Percentiles rank a stretch among this genome's conserved stretches.
phyloP scores from a whole-genome alignment of 2,888 invertebrate species.

The Griposia aprilina region DNA sequence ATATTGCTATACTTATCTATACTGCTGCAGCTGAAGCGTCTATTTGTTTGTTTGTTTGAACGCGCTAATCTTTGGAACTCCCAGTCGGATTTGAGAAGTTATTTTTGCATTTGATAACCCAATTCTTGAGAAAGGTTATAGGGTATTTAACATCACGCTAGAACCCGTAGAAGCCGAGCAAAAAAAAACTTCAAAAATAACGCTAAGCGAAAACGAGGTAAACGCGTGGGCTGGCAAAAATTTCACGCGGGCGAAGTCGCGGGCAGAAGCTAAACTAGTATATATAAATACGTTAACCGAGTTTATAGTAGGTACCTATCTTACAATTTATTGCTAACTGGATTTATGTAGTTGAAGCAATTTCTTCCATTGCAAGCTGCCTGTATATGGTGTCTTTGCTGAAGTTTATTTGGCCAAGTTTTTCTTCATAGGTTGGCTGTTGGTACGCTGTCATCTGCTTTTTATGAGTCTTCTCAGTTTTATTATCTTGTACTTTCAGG shows the following conservation, averaged over 20 bases:
- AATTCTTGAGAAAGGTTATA: not conserved
- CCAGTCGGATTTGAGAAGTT: not conserved
- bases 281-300: constrained; percentile 13
- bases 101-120: not conserved
- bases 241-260: not conserved
- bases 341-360: constrained; percentile 15
- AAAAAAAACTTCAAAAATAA: not conserved
- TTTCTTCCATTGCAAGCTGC: constrained; percentile 3
- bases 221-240: not conserved
- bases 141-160: not conserved
- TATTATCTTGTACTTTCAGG: not conserved
- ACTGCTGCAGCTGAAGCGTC: no score
- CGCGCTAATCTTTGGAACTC: not conserved
- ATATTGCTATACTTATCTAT: constrained; percentile 3
- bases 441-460: not conserved
- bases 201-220: not conserved
- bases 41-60: not conserved
- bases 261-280: not conserved
- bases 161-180: not conserved
- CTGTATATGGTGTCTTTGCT: not conserved
- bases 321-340: constrained; percentile 35
- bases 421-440: constrained; percentile 10
- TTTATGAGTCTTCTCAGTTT: constrained; percentile 28
- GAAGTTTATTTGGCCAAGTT: constrained; percentile 27
- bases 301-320: constrained; percentile 11